Evolutionary conservation across 1,140 invertebrate species (phyloP).

Genomic region (Archivesica marissinica): DNA sequence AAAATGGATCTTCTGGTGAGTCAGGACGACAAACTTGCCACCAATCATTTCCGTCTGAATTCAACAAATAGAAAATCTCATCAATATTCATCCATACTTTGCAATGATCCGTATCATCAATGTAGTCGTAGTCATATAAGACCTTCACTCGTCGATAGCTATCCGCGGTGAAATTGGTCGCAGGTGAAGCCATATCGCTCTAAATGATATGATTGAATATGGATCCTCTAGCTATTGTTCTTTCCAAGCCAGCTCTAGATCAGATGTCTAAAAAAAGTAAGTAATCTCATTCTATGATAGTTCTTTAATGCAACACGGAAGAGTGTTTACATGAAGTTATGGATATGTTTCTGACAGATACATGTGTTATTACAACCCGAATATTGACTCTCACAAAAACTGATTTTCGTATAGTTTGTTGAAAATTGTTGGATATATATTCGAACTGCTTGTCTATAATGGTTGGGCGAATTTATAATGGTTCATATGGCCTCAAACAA

Average conservation of each 20-base stretch:
- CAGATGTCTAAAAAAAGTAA: not conserved
- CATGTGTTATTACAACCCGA: not conserved
- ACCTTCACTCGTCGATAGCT: constrained; percentile 41
- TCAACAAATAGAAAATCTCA: constrained; percentile 43
- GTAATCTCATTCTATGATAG: not conserved
- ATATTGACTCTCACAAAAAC: not conserved
- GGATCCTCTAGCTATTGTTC: not conserved
- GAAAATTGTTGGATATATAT: not conserved
- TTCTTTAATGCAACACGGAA: constrained; percentile 1
- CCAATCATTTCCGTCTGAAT: constrained; percentile 40
- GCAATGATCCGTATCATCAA: not conserved
- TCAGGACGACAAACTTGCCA: constrained; percentile 48
- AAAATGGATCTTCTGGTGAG: constrained; percentile 34
- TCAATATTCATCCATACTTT: constrained; percentile 14
- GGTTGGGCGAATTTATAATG: not conserved
- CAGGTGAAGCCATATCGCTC: not conserved
- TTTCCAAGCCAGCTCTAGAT: not conserved
- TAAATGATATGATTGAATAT: not conserved
- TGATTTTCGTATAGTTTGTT: not conserved
- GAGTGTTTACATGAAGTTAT: constrained; percentile 37
- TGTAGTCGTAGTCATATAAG: constrained; percentile 39
- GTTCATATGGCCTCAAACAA: not conserved
- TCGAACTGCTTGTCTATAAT: not conserved
- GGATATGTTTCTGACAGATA: constrained; percentile 6
- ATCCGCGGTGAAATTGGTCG: constrained; percentile 29